Conservation (phyloP, 1,140 invertebrate genomes). For the Diabrotica virgifera region DNA sequence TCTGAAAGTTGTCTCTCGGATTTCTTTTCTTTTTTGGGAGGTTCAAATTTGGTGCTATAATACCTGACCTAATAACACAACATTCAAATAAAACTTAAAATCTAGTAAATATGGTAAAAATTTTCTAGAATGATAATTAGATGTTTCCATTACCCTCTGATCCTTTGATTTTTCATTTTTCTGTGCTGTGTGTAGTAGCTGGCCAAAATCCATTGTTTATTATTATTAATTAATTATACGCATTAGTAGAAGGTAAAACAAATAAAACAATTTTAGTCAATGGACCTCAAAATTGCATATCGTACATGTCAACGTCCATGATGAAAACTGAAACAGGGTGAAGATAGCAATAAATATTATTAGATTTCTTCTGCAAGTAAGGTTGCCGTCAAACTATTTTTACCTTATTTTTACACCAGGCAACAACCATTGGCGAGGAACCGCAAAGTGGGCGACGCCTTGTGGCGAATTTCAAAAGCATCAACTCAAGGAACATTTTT, state of each 20-base stretch:
- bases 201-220: conserved; percentile 60
- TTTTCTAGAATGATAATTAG: conserved; percentile 10
- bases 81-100: conserved; percentile 12
- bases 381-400: no score
- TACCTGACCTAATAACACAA: conserved; percentile 52
- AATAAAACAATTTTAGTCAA: no score
- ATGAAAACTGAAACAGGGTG: neutral
- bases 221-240: neutral
- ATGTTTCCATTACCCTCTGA: conserved; percentile 45
- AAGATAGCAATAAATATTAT: neutral
- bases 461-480: no score
- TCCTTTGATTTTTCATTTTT: conserved; percentile 53
- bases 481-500: no score
- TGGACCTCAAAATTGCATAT: neutral
- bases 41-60: conserved; percentile 73
- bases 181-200: conserved; percentile 58
- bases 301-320: neutral
- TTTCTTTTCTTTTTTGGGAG: conserved; percentile 77
- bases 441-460: no score
- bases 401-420: no score
- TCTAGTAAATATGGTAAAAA: neutral
- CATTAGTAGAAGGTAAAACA: no score
- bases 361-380: neutral
- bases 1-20: conserved; percentile 64
- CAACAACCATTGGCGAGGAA: no score